Evolutionary conservation across 2,888 invertebrate genomes (phyloP).

Genomic region (Parasteatoda lunata): DNA sequence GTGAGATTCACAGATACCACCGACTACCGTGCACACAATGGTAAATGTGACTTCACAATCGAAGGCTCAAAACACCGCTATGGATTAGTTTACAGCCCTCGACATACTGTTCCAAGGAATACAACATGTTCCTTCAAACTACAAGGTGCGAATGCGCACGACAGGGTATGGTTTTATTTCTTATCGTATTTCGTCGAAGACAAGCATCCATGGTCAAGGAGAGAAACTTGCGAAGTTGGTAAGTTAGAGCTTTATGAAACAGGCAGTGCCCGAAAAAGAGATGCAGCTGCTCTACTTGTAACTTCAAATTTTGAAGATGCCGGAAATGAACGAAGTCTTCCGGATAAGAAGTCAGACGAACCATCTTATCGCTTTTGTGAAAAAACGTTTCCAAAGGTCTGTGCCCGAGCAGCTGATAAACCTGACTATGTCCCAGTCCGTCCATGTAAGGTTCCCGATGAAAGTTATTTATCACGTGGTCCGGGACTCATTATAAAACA

Average conservation of each 20-base stretch:
- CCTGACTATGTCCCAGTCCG: conserved; percentile 70
- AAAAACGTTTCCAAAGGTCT: conserved; percentile 71
- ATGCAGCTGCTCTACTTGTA: conserved; percentile 43
- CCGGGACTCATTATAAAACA: conserved; percentile 84
- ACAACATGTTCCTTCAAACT: conserved; percentile 88
- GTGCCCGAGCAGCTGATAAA: conserved; percentile 71
- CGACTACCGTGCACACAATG: conserved; percentile 71
- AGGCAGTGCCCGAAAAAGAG: conserved; percentile 37
- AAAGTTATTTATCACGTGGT: conserved; percentile 86
- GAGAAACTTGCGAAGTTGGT: conserved; percentile 70
- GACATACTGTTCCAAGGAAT: conserved; percentile 84
- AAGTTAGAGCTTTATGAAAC: conserved; percentile 69
- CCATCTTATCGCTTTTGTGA: conserved; percentile 79
- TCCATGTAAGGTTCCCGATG: conserved; percentile 75
- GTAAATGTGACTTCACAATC: conserved; percentile 66
- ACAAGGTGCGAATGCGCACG: conserved; percentile 75
- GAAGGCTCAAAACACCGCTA: conserved; percentile 62
- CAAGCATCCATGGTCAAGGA: conserved; percentile 69
- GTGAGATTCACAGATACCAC: conserved; percentile 83
- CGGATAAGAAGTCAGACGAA: conserved; percentile 38
- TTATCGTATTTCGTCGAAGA: conserved; percentile 87
- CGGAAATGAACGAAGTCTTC: conserved; percentile 1
- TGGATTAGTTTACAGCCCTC: conserved; percentile 67
- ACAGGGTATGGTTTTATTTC: conserved; percentile 87
- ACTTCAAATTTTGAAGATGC: conserved; percentile 43